Conservation (phyloP, 2,797 vertebrate species). For the Pogoniulus pusillus region DNA sequence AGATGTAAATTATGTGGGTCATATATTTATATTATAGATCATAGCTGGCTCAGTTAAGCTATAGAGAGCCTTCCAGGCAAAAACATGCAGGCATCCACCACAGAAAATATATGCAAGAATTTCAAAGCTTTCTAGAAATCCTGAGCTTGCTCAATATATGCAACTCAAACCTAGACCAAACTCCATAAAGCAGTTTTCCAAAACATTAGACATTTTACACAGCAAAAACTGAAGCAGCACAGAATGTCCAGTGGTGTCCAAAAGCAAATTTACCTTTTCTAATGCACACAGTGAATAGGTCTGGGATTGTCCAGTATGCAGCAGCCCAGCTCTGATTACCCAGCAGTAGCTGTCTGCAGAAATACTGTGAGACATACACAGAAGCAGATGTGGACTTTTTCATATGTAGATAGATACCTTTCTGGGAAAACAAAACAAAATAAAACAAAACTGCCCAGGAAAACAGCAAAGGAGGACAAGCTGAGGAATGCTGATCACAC, state of each 20-base stretch:
- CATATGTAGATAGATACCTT: rapidly evolving
- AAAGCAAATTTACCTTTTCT: not conserved
- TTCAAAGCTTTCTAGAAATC: not conserved
- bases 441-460: too few relatives aligned
- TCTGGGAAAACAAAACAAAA: not conserved
- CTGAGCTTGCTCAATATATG: not conserved
- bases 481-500: not conserved
- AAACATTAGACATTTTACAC: not conserved
- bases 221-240: not conserved
- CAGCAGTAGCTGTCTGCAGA: not conserved
- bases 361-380: rapidly evolving
- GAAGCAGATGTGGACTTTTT: not conserved
- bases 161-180: not conserved
- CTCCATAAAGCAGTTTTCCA: not conserved
- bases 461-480: not conserved
- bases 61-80: not conserved
- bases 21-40: not conserved
- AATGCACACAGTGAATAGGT: rapidly evolving
- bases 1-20: not conserved
- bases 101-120: not conserved
- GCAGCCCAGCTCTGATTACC: not conserved
- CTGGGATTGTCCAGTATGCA: not conserved
- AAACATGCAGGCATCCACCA: not conserved
- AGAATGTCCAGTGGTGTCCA: not conserved
- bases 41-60: not conserved